Evolutionary conservation across 2,797 vertebrate genomes (phyloP), one percentile per base, ranked within the genome.

Genomic region (Acanthiza pusilla): DNA sequence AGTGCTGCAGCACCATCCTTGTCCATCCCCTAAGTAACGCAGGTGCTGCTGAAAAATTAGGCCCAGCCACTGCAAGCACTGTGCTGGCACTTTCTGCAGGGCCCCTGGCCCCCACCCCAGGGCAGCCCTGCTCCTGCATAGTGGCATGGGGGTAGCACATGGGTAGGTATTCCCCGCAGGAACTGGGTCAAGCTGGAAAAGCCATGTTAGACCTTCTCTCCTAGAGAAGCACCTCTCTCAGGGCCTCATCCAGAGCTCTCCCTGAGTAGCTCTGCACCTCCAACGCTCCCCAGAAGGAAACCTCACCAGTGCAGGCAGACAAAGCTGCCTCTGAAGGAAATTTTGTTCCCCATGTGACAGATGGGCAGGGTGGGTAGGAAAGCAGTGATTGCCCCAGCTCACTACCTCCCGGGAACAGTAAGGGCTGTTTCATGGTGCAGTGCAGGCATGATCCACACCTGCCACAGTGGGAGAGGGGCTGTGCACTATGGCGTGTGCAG

Each of bases 401-500:
- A 11, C 26, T 75, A 23, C 18, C 63, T 85, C 38, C 50, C 5
- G 1, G 68, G 62, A 86, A 51, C 53, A n/a, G 70, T 63, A 60
- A 77, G 43, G 65, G 60, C 57, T 57, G 61, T 21, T 9, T 25
- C 0, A 0, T 29, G 43, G 43, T 34, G 18, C 2, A 7, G 6
- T 26, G 40, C 60, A 13, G 70, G 43, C 67, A 21, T 0, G 5
- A 70, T 80, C 84, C 43, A 22, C 78, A 60, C 53, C 27, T 1
- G 0, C 4, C 26, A 30, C 7, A 0, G 1, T 18, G 2, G 29
- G 6, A 60, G 53, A 78, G 38, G 66, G 50, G 57, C 48, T 40
- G 20, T 61, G 23, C 13, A 29, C 8, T n/a, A 21, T 19, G 45
- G 55, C 22, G 38, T 63, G 23, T 22, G 67, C 1, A 0, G 20